Evolutionary conservation across 2,113 vertebrate genomes (phyloP).

Genomic region (Lamprologus callipterus): DNA sequence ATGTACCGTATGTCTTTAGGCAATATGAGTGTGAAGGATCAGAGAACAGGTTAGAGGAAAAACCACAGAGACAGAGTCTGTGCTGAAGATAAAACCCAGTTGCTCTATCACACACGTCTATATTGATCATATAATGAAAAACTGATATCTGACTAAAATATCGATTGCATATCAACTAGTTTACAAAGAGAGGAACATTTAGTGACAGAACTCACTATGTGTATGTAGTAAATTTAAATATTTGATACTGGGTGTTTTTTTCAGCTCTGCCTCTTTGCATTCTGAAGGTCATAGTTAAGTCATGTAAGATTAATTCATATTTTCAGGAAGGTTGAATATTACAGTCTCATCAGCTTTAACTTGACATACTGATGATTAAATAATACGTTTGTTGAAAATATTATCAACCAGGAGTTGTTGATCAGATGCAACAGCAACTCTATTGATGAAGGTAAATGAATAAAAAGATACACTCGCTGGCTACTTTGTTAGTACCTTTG

Average conservation of each 20-base stretch:
- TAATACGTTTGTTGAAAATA: not conserved
- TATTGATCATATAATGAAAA: not conserved
- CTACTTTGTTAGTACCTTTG: not conserved
- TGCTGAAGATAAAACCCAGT: not conserved
- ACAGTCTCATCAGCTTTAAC: not conserved
- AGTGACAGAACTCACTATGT: not conserved
- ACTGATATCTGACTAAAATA: not conserved
- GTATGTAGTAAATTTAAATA: not conserved
- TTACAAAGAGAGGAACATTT: not conserved
- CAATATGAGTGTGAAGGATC: not conserved
- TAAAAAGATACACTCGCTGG: not conserved
- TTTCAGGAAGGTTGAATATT: not conserved
- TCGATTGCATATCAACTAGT: not conserved
- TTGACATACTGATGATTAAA: not conserved
- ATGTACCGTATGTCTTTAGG: not conserved
- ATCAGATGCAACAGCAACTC: not conserved
- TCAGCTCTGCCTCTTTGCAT: not conserved
- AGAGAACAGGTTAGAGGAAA: not conserved
- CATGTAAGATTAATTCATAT: not conserved
- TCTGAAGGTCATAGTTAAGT: not conserved
- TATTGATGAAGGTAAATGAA: not conserved
- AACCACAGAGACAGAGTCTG: not conserved
- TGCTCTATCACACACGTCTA: not conserved
- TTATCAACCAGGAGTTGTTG: not conserved
- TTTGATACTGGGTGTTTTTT: not conserved